Conservation (phyloP, 2,113 vertebrate species). For the Channa maculata region DNA sequence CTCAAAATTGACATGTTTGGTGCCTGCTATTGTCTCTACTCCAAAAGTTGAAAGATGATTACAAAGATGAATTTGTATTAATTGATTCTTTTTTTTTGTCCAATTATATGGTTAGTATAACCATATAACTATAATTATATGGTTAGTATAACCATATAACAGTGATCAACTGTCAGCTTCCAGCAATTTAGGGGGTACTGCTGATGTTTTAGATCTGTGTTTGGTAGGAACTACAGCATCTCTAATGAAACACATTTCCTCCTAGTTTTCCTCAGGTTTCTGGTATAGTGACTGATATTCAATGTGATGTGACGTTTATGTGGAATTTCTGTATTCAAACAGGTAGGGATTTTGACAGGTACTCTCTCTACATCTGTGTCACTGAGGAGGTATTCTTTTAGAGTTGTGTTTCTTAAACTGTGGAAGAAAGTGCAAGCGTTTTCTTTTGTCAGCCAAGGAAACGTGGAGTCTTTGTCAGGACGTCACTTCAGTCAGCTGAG, state of each 20-base stretch:
- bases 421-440: not conserved
- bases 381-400: not conserved
- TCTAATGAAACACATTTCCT: not conserved
- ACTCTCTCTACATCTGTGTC: not conserved
- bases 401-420: not conserved
- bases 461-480: conserved; percentile 17
- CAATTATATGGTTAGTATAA: no score
- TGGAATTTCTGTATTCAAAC: not conserved
- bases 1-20: no score
- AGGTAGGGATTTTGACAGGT: not conserved
- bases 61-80: no score
- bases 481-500: conserved; percentile 65
- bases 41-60: no score
- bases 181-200: conserved; percentile 2
- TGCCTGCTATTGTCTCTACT: no score
- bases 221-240: conserved; percentile 26
- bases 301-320: not conserved
- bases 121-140: no score
- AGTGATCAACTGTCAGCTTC: no score
- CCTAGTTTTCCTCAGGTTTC: not conserved
- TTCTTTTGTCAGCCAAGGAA: not conserved
- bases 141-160: no score
- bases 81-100: no score
- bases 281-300: not conserved
- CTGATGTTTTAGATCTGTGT: conserved; percentile 17